Evolutionary conservation across 2,113 vertebrate species (phyloP).

Genomic region (Embiotoca jacksoni): DNA sequence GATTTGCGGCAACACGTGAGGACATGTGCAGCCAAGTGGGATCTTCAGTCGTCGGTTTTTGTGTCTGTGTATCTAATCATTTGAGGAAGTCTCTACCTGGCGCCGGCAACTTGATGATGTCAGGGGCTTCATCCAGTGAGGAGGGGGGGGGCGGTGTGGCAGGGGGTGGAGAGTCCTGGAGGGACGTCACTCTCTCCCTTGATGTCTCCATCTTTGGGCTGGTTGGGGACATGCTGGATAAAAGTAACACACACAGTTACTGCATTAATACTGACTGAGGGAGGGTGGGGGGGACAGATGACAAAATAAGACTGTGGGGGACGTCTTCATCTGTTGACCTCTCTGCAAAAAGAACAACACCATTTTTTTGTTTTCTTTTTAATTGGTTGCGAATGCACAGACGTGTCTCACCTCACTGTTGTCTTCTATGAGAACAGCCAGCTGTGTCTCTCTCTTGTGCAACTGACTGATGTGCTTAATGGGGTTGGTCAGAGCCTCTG

Average conservation of each 20-base stretch:
- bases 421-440: conserved; percentile 87
- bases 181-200: not conserved
- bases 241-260: not conserved
- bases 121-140: conserved; percentile 17
- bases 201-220: conserved; percentile 51
- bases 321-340: too few species aligned
- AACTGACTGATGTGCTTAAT: conserved; percentile 89
- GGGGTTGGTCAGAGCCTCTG: conserved; percentile 90
- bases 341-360: too few species aligned
- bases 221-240: conserved; percentile 52
- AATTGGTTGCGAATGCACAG: not conserved
- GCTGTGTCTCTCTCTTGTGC: conserved; percentile 88
- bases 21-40: not conserved
- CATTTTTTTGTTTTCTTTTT: not conserved
- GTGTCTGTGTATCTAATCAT: not conserved
- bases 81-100: conserved; percentile 59
- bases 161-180: conserved; percentile 1
- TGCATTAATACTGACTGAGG: not conserved
- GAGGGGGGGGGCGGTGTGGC: not conserved
- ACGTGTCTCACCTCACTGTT: conserved; percentile 80
- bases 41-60: not conserved
- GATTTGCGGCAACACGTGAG: not conserved
- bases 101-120: conserved; percentile 55
- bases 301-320: not conserved
- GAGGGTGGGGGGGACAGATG: not conserved